These are phyloP conservation scores for Drosophila ambigua DNA, from an alignment of 1,140 invertebrate genomes.

Conservation along the genomic window DNA sequence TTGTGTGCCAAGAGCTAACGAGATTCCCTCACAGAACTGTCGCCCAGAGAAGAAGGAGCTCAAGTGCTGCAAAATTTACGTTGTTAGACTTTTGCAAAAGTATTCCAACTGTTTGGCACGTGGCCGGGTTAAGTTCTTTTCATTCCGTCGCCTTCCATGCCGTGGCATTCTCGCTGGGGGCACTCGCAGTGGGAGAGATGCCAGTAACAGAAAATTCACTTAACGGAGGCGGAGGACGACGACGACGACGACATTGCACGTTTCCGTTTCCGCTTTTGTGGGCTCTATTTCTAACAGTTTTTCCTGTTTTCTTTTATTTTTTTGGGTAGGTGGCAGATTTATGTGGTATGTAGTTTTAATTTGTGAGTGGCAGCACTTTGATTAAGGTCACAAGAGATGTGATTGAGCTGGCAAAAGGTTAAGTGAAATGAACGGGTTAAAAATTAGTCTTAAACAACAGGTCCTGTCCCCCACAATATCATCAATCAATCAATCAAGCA, in stretches of 20 bases:
- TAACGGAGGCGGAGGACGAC: slow-evolving; percentile 32
- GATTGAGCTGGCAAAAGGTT: slow-evolving; percentile 52
- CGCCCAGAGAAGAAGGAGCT: too few relatives aligned
- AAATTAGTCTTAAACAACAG: slow-evolving; percentile 24
- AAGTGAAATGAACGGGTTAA: slow-evolving; percentile 14
- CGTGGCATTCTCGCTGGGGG: too few relatives aligned
- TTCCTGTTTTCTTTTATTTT: slow-evolving; percentile 10
- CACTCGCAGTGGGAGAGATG: slow-evolving; percentile 24
- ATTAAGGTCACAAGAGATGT: slow-evolving; percentile 51
- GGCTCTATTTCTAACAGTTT: slow-evolving; percentile 38
- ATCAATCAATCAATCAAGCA: slow-evolving; percentile 32
- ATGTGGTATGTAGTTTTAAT: slow-evolving; percentile 49
- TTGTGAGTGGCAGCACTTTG: slow-evolving; percentile 39
- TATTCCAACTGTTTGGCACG: slow-evolving; percentile 52
- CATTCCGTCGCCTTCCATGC: not conserved
- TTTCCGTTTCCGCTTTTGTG: slow-evolving; percentile 63
- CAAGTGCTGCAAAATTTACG: slow-evolving; percentile 32
- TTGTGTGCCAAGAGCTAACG: too few relatives aligned
- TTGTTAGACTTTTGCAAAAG: slow-evolving; percentile 35
- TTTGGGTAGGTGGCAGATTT: slow-evolving; percentile 27
- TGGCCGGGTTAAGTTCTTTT: slow-evolving; percentile 35
- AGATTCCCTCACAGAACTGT: too few relatives aligned
- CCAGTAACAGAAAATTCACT: slow-evolving; percentile 60
- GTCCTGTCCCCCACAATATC: not conserved
- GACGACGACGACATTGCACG: slow-evolving; percentile 62